Evolutionary conservation across 2,888 invertebrate genomes (phyloP).

Genomic region (Lasioglossum malachurum): DNA sequence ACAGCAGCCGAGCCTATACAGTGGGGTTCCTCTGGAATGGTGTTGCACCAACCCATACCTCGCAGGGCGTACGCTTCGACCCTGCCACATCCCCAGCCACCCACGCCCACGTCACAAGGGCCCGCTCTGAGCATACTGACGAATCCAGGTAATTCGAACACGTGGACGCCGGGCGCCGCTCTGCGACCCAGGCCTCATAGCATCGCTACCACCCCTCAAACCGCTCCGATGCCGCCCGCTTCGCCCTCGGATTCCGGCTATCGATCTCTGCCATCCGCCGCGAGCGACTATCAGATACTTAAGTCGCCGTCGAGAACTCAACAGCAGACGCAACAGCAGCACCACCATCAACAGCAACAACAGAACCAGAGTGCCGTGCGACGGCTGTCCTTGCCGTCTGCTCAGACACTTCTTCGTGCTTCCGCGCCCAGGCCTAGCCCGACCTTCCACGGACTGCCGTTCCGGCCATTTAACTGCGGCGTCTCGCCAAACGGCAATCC

Average conservation of each 20-base stretch:
- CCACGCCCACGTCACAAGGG: slow-evolving; percentile 86
- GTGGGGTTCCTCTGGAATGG: slow-evolving; percentile 83
- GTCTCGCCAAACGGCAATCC: slow-evolving; percentile 84
- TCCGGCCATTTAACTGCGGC: slow-evolving; percentile 84
- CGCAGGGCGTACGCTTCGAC: slow-evolving; percentile 84
- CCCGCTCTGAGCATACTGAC: slow-evolving; percentile 78
- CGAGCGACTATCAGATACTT: slow-evolving; percentile 88
- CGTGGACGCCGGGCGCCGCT: slow-evolving; percentile 79
- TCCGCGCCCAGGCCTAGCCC: slow-evolving; percentile 87
- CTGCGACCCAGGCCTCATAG: slow-evolving; percentile 82
- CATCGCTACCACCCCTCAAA: slow-evolving; percentile 81
- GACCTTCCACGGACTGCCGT: slow-evolving; percentile 88
- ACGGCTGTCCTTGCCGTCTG: slow-evolving; percentile 86
- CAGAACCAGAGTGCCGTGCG: slow-evolving; percentile 86
- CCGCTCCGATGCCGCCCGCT: slow-evolving; percentile 77
- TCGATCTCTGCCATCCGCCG: slow-evolving; percentile 87
- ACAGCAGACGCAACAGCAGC: slow-evolving; percentile 72
- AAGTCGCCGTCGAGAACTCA: slow-evolving; percentile 83
- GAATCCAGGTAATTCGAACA: slow-evolving; percentile 79
- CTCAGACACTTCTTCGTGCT: slow-evolving; percentile 85
- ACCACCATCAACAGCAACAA: slow-evolving; percentile 79
- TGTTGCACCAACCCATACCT: slow-evolving; percentile 83
- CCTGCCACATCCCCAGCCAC: slow-evolving; percentile 86
- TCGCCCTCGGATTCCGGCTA: slow-evolving; percentile 86
- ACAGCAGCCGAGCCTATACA: slow-evolving; percentile 81